Base-by-base conservation (phyloP, 2,113 vertebrate genomes). In the Python bivittatus region DNA sequence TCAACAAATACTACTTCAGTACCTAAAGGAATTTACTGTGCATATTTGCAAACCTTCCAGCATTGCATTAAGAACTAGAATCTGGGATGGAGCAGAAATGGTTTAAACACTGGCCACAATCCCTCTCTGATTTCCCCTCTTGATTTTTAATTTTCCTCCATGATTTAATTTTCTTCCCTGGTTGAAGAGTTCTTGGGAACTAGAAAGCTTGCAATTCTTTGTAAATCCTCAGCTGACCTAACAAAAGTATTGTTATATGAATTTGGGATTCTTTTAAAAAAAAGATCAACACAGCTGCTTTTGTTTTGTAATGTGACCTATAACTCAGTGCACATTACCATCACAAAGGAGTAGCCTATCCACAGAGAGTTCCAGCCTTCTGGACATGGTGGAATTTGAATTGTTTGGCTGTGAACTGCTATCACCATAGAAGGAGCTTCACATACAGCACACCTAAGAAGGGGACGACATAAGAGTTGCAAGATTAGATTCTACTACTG, bases 351-450 rank as follows among this genome's bases (percentile, higher is more conserved):
- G 88, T 98, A 99, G 94, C 99, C 99, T 33, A 97, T 98, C 99
- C 99, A 99, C 6, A 99, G 97, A 0, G 98, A 99, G 57, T 97
- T 98, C 99, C 99, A 99, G 53, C 97, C 98, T 1, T 84, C 94
- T 33, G 99, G 99, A 95, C 98, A 99, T 0, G 88, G 94, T 1
- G 99, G 99, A 93, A 97, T 98, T 95, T 97, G 97, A 91, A 98
- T 97, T 91, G 98, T 99, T 96, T 99, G 99, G 94, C 99, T 99
- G 96, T 99, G 99, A 88, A 99, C 97, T 0, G 99, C 99, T 95
- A 99, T 99, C 92, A 99, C 98, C 99, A 99, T 99, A 91, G 99
- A 99, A 15, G 99, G 99, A 1, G 99, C 99, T 95, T 99, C 99
- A 89, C 99, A 99, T 33, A 99, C 99, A 0, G 98, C 95, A 79